Evolutionary conservation across 2,797 vertebrate species (phyloP), one percentile per base, ranked within the genome.

Genomic region (Muscicapa comitata): DNA sequence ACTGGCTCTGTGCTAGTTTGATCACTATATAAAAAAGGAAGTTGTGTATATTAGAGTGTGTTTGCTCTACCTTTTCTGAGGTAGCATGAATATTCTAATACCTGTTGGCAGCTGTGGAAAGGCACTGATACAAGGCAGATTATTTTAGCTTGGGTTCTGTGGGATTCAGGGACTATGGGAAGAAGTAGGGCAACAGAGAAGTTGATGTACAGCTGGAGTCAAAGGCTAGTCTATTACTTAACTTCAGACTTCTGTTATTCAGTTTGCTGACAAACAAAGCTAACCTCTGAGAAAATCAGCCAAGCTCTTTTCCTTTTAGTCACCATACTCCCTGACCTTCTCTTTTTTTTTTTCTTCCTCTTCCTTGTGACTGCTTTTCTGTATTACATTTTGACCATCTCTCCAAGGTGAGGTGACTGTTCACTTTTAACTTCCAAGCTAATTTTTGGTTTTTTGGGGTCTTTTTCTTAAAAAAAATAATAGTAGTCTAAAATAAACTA

Each of bases 231-330:
- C 87, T 84, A 40, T 95, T 94, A 86, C 80, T 96, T 76, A 75
- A 88, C 55, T 92, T 88, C 78, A 91, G 75, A 77, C 53, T 94
- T 92, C 82, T 86, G 79, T 96, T 90, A 81, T 17, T 95, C 81
- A 82, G 67, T 96, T 96, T 96, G 80, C 93, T 96, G 89, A 92
- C 96, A 97, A 91, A 95, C 91, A 94, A 65, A 94, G 92, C 61
- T 82, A 92, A 94, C 83, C 82, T 35, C 47, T 86, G 63, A 80
- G 94, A 94, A 93, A 48, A 96, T 88, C 54, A 95, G 90, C 74
- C 68, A 94, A 95, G 50, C 43, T 92, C 82, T 85, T 91, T 94
- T 65, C 42, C 78, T 68, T 94, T 90, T 86, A 95, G 82, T 93
- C 83, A 82, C 83, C 72, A 92, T 84, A 92, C 37, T 92, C 61